These are phyloP conservation scores for Caerostris darwini DNA, from an alignment of 1,140 invertebrate species.

Conservation along the genomic window DNA sequence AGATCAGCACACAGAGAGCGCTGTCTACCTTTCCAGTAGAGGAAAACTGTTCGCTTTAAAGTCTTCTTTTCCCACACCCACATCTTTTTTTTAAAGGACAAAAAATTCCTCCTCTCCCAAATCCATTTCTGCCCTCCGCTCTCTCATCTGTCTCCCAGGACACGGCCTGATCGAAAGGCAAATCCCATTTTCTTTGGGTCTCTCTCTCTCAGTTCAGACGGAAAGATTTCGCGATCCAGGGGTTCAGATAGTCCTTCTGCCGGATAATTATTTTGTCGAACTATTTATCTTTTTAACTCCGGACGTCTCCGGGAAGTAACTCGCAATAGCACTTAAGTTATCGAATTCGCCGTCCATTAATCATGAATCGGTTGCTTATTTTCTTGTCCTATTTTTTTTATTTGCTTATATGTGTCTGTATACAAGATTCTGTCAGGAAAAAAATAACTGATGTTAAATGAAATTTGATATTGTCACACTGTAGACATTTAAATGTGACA, in stretches of 20 bases:
- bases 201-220: neutral
- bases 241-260: neutral
- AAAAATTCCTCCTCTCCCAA: neutral
- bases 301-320: too few relatives aligned
- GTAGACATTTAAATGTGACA: too few relatives aligned
- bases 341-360: too few relatives aligned
- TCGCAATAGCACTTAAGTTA: too few relatives aligned
- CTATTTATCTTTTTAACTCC: conserved; percentile 39
- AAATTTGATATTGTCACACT: too few relatives aligned
- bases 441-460: too few relatives aligned
- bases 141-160: neutral
- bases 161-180: conserved; percentile 41
- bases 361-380: too few relatives aligned
- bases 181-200: conserved; percentile 37
- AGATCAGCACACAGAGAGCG: too few relatives aligned
- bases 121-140: conserved; percentile 13
- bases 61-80: neutral
- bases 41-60: conserved; percentile 12
- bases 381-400: too few relatives aligned
- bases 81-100: too few relatives aligned
- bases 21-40: neutral
- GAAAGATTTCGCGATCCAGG: neutral
- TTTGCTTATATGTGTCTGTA: too few relatives aligned
- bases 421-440: too few relatives aligned
- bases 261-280: conserved; percentile 45